Evolutionary conservation across 2,113 vertebrate species (phyloP).

Genomic region (Octodon degus): DNA sequence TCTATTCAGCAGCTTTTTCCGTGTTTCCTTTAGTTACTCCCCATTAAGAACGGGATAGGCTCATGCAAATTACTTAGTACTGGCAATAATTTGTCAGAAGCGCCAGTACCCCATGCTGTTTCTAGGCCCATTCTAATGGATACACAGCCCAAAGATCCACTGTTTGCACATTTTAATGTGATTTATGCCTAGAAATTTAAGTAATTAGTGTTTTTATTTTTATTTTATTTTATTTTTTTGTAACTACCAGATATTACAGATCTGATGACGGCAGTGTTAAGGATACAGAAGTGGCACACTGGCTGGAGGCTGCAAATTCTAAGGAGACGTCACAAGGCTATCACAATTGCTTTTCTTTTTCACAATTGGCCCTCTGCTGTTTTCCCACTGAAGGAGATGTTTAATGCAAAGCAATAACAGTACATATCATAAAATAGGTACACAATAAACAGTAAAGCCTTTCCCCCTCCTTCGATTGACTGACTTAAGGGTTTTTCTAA

Average conservation of each 20-base stretch:
- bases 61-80: not conserved
- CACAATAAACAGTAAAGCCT: not conserved
- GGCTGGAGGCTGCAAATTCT: not conserved
- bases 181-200: constrained; percentile 26
- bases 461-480: not conserved
- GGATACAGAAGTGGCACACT: not conserved
- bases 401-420: not conserved
- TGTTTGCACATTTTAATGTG: constrained; percentile 3
- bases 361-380: not conserved
- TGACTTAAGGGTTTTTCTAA: not conserved
- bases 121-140: not conserved
- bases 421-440: not conserved
- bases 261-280: not conserved
- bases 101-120: not conserved
- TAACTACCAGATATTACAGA: not conserved
- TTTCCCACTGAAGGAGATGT: constrained; percentile 7
- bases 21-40: constrained; percentile 7
- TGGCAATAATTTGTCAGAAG: not conserved
- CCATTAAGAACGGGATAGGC: not conserved
- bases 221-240: not conserved
- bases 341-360: not conserved
- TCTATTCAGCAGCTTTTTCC: not conserved
- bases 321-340: not conserved
- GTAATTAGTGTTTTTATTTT: not conserved
- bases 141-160: not conserved